Conservation (phyloP, 2,888 invertebrate species). For the Polydrusus pterygomalis region DNA sequence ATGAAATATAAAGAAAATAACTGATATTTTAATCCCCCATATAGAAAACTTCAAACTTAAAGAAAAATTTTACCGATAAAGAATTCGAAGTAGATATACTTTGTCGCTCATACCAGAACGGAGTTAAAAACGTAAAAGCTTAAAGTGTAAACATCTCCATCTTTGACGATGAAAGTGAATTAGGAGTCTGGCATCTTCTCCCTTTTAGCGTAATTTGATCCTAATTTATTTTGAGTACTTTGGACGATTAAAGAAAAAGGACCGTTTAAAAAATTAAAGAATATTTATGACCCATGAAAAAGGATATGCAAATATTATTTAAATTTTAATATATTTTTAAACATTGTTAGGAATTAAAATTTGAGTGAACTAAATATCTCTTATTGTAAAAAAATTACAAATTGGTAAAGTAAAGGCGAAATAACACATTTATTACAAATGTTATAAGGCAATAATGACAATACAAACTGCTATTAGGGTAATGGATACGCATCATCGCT, state of each 20-base stretch:
- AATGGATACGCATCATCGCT: slow-evolving; percentile 47
- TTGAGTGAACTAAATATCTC: neutral
- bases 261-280: neutral
- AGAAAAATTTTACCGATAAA: slow-evolving; percentile 5
- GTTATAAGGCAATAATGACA: slow-evolving; percentile 26
- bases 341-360: too few relatives aligned
- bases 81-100: neutral
- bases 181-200: slow-evolving; percentile 29
- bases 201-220: slow-evolving; percentile 33
- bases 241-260: slow-evolving; percentile 18
- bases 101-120: slow-evolving; percentile 1
- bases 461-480: slow-evolving; percentile 46
- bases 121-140: slow-evolving; percentile 15
- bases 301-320: neutral
- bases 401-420: neutral
- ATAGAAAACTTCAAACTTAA: neutral
- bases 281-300: neutral
- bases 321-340: too few relatives aligned
- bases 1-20: neutral
- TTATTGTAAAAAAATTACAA: neutral
- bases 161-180: slow-evolving; percentile 29
- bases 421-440: slow-evolving; percentile 12
- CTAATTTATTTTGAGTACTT: slow-evolving; percentile 28
- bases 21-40: neutral
- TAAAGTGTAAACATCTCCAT: slow-evolving; percentile 22